Evolutionary conservation across 2,797 vertebrate genomes (phyloP), one percentile per base, ranked within the genome.

Genomic region (Enteromius fasciolatus): DNA sequence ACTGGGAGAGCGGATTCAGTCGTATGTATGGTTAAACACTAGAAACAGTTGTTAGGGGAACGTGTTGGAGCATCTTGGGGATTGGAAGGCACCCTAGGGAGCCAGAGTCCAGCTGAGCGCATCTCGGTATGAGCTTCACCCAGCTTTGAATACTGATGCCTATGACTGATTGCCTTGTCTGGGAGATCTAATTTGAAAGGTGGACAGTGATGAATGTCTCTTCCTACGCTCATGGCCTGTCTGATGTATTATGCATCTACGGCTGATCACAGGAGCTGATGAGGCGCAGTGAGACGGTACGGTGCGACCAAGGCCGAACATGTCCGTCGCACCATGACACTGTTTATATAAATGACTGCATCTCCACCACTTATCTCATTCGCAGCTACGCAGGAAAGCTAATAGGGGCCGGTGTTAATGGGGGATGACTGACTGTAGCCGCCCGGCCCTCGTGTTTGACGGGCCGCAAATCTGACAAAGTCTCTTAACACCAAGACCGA

Each of bases 191-290:
- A 94, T 95, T 94, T 95, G 93, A 94, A 94, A 94, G 94, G 93
- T 93, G 94, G 94, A 95, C 94, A 94, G 91, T 95, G 95, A 95
- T 95, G 92, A 95, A 95, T 95, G 93, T 93, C 92, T 95, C 91
- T 87, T 90, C 77, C 91, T 92, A 89, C 15, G 90, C 92, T 94
- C 92, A 92, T 91, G 92, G 92, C 89, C 91, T 87, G 86, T 93
- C 93, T 94, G 93, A 95, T 95, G 94, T 94, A 94, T 95, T 95
- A 95, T 94, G 95, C 93, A 95, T 95, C 91, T 90, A 87, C 89
- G 89, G 88, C 91, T 92, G 92, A 94, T 94, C 90, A 91, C 92
- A 90, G 92, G 85, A 89, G 89, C 91, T 90, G 94, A 91, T 90
- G 92, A 93, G 91, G 90, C 86, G 78, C 86, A n/a, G 87, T 75